Conservation (phyloP, 2,888 invertebrate genomes). For the Zelleria hepariella region DNA sequence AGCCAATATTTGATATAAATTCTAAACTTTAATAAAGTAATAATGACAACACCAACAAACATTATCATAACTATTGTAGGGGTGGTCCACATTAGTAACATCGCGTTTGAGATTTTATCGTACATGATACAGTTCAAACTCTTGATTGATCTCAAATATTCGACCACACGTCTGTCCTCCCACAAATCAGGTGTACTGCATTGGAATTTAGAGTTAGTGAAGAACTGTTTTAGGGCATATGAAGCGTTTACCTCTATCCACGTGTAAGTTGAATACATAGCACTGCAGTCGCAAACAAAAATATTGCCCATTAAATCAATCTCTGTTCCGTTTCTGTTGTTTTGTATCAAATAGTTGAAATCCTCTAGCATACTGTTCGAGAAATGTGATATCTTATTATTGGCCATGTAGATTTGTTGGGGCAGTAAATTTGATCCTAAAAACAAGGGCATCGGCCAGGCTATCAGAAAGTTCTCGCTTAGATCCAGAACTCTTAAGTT, state of each 20-base stretch:
- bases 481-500: slow-evolving; percentile 59
- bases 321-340: slow-evolving; percentile 27
- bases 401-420: slow-evolving; percentile 43
- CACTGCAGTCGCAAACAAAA: slow-evolving; percentile 67
- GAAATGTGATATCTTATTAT: slow-evolving; percentile 71
- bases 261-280: slow-evolving; percentile 51
- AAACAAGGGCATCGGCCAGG: slow-evolving; percentile 70
- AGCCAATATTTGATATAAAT: slow-evolving; percentile 70
- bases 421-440: slow-evolving; percentile 51
- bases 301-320: slow-evolving; percentile 68
- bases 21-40: slow-evolving; percentile 49
- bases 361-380: slow-evolving; percentile 72
- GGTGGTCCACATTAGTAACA: slow-evolving; percentile 54
- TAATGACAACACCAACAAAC: slow-evolving; percentile 32
- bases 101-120: slow-evolving; percentile 45
- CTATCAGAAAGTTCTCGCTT: slow-evolving; percentile 60
- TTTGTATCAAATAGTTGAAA: slow-evolving; percentile 53
- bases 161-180: slow-evolving; percentile 52
- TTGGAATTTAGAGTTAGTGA: slow-evolving; percentile 41
- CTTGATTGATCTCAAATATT: slow-evolving; percentile 51
- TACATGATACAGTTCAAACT: slow-evolving; percentile 49
- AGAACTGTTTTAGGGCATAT: slow-evolving; percentile 35
- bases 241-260: slow-evolving; percentile 56
- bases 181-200: slow-evolving; percentile 61
- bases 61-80: slow-evolving; percentile 46